A percentile compares a stretch with the other conserved stretches of the same genome.
phyloP scores from a whole-genome alignment of 2,113 vertebrate species.

The Periophthalmodon schlosseri region DNA sequence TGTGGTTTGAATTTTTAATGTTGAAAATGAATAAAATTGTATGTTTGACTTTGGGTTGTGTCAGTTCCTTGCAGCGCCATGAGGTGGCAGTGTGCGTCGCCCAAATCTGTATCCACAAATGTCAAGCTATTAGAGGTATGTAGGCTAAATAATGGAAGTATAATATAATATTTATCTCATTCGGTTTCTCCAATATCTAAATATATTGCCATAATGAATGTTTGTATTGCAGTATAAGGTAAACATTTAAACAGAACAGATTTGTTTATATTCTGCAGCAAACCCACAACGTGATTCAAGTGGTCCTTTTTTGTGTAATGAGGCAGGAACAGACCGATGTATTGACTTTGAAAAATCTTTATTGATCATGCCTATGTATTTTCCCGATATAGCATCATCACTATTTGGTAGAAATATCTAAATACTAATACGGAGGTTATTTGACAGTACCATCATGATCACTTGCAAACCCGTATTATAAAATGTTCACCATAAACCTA shows the following conservation, averaged over 20 bases:
- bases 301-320: background rate
- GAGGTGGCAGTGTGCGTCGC: constrained; percentile 33
- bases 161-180: background rate
- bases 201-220: background rate
- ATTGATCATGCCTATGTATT: too few relatives aligned
- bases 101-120: background rate
- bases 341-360: too few relatives aligned
- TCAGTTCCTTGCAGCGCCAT: constrained; percentile 30
- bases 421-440: too few relatives aligned
- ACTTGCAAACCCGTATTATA: too few relatives aligned
- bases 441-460: too few relatives aligned
- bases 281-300: background rate
- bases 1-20: constrained; percentile 45
- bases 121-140: background rate
- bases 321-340: background rate
- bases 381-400: too few relatives aligned
- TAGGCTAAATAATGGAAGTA: background rate
- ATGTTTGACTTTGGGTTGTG: constrained; percentile 12
- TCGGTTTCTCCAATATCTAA: background rate
- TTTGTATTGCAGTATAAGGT: background rate
- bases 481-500: too few relatives aligned
- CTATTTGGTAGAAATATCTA: too few relatives aligned
- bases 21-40: constrained; percentile 34
- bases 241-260: background rate
- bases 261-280: background rate